Evolutionary conservation across 1,140 invertebrate species (phyloP).

Genomic region (Aradophagus sp.): DNA sequence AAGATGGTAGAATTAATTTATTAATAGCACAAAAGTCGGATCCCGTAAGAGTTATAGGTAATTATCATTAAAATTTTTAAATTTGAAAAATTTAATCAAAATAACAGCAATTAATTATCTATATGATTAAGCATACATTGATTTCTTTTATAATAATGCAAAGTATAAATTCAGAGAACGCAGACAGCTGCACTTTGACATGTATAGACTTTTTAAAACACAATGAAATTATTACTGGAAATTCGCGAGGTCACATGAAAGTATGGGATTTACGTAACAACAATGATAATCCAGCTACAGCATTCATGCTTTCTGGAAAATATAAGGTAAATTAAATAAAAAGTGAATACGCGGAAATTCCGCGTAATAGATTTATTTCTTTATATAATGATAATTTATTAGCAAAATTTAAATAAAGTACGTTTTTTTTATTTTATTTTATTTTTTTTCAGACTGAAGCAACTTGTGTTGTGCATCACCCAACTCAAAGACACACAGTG

Average conservation of each 20-base stretch:
- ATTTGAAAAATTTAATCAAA: not conserved
- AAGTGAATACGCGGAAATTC: no score
- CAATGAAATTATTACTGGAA: constrained; percentile 88
- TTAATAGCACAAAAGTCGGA: constrained; percentile 79
- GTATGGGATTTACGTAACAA: constrained; percentile 86
- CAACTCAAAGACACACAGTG: constrained; percentile 88
- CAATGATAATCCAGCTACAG: constrained; percentile 76
- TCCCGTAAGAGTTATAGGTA: constrained; percentile 79
- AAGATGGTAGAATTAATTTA: constrained; percentile 87
- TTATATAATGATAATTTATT: constrained; percentile 1
- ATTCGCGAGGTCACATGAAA: constrained; percentile 89
- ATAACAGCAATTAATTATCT: no score
- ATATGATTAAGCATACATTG: no score
- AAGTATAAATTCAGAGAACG: constrained; percentile 74
- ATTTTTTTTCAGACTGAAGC: constrained; percentile 79
- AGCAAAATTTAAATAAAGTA: no score
- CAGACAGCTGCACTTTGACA: constrained; percentile 87
- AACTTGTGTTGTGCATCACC: constrained; percentile 85
- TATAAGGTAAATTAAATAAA: constrained; percentile 67
- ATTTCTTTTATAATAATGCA: no score
- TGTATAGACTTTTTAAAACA: constrained; percentile 85
- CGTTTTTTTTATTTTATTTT: no score
- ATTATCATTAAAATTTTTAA: constrained; percentile 38
- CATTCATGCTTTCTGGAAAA: constrained; percentile 82
- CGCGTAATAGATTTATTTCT: no score